Evolutionary conservation across 2,888 invertebrate species (phyloP), one percentile per base, ranked within the genome.

Genomic region (Sceliomorpha sp.): DNA sequence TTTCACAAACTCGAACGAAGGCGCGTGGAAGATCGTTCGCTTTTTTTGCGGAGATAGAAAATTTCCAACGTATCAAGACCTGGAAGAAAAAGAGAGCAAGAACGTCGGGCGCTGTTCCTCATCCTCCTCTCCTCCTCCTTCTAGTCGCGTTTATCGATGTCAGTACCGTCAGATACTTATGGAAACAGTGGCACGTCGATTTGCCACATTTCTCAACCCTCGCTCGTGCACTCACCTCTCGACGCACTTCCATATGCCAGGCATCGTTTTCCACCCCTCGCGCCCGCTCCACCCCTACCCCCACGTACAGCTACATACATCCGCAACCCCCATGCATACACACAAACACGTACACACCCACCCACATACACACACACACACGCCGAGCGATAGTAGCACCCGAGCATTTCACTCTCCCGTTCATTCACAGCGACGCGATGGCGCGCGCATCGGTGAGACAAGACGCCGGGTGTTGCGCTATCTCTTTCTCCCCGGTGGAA

Each of bases 131-230:
- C n/a, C n/a, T n/a, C n/a, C n/a, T n/a, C n/a, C n/a, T 14, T 42
- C 14, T 6, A n/a, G 3, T n/a, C 20, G 20, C 17, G 39, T 48
- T 45, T 39, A 66, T 59, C 50, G 60, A 40, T 48, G 60, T 45
- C 58, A 47, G 34, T 45, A 40, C 39, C 45, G 47, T 55, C 55
- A 31, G 50, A 50, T 44, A 44, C 55, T 60, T 55, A 48, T 37
- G 60, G 50, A 48, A 55, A 68, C 51, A 62, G 45, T 34, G 42
- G 51, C 45, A 45, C 27, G 56, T 47, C 62, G 47, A 58, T 69
- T 60, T 51, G 56, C 51, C 50, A 62, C 70, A 68, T 70, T 67
- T 71, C 62, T 53, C 20, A 56, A 37, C 56, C 51, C 56, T 32
- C 34, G 44, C 27, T 32, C 27, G 27, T 42, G 42, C 42, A 37